phyloP scores from a whole-genome alignment of 2,888 invertebrate genomes.

The Caenorhabditis sp. region DNA sequence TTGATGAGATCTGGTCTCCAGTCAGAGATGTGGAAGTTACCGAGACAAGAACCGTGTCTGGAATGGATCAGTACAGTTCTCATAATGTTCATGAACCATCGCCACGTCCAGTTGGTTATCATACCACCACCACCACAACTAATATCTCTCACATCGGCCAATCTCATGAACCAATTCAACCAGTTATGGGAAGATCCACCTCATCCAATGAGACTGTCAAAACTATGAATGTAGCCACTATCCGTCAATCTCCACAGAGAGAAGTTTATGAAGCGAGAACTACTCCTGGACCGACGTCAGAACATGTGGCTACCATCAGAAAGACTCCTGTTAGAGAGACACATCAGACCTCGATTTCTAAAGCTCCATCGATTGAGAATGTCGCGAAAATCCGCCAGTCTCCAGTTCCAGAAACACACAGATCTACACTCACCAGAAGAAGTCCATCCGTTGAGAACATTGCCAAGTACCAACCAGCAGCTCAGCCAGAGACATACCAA shows the following conservation, averaged over 20 bases:
- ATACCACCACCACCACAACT: constrained; percentile 51
- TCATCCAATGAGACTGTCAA: constrained; percentile 64
- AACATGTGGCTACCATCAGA: constrained; percentile 70
- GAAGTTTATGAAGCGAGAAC: constrained; percentile 65
- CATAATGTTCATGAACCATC: constrained; percentile 70
- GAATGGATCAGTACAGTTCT: constrained; percentile 64
- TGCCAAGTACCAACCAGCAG: constrained; percentile 62
- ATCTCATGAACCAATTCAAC: constrained; percentile 67
- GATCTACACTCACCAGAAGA: constrained; percentile 66
- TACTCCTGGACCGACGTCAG: constrained; percentile 63
- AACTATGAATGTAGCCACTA: constrained; percentile 69
- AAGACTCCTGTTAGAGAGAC: constrained; percentile 69
- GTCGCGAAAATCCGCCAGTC: constrained; percentile 69
- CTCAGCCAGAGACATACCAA: constrained; percentile 61
- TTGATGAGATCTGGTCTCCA: constrained; percentile 67
- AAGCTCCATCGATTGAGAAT: constrained; percentile 65
- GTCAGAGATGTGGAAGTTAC: constrained; percentile 55
- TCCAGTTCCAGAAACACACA: constrained; percentile 67
- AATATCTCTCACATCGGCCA: constrained; percentile 62
- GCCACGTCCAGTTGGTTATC: constrained; percentile 53
- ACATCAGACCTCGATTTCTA: constrained; percentile 62
- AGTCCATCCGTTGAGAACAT: constrained; percentile 70
- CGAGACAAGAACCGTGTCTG: constrained; percentile 56
- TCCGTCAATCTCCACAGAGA: constrained; percentile 70
- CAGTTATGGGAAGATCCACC: constrained; percentile 61